A percentile compares a stretch with the other conserved stretches of the same genome.
Conservation (phyloP, 1,140 invertebrate species). For the Harpegnathos saltator region DNA sequence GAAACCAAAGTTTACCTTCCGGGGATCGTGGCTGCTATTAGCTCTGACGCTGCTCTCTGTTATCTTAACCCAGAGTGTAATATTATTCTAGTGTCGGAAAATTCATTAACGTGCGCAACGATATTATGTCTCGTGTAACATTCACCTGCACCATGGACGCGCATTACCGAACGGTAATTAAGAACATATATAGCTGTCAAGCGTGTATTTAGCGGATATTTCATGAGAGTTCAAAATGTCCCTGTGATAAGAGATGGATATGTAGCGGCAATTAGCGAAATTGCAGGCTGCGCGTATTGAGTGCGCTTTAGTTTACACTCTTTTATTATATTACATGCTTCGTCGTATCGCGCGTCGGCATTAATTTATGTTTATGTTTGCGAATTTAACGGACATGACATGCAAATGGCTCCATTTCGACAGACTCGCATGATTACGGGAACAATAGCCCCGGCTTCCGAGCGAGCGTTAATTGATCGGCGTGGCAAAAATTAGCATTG, state of each 20-base stretch:
- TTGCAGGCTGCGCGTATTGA: background rate
- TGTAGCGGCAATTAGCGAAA: constrained; percentile 3
- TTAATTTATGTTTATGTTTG: background rate
- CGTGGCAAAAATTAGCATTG: constrained; percentile 5
- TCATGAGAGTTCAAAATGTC: background rate
- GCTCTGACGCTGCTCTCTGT: constrained; percentile 7
- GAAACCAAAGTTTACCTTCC: constrained; percentile 33
- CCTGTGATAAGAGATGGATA: background rate
- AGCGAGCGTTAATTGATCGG: constrained; percentile 9
- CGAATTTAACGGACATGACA: background rate
- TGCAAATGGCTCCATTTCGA: constrained; percentile 10
- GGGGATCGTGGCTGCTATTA: constrained; percentile 14
- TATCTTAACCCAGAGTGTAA: constrained; percentile 39
- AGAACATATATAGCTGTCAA: background rate
- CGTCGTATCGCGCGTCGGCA: background rate
- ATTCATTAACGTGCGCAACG: constrained; percentile 21
- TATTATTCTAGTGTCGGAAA: constrained; percentile 41
- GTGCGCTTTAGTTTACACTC: background rate
- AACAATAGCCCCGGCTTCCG: background rate
- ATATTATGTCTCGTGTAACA: constrained; percentile 34
- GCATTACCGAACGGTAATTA: constrained; percentile 7
- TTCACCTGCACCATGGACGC: background rate
- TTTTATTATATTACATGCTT: background rate
- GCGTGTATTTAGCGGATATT: background rate
- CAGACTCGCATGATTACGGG: background rate